phyloP scores from a whole-genome alignment of 1,140 invertebrate species.

The Meloidogyne hapla region DNA sequence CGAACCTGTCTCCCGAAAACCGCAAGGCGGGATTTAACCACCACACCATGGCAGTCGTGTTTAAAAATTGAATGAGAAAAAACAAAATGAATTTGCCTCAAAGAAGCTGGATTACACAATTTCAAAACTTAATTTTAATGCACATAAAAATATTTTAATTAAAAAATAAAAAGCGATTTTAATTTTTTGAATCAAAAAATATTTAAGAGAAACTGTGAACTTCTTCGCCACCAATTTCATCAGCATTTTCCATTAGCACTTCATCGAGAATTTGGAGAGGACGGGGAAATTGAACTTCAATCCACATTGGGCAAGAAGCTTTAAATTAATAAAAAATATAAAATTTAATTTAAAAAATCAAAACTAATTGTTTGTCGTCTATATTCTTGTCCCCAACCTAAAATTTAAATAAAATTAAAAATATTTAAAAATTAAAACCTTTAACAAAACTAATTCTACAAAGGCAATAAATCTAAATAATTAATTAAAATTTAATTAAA shows the following conservation, averaged over 20 bases:
- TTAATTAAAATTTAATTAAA: neutral
- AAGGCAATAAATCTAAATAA: constrained; percentile 17
- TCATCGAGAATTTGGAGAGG: constrained; percentile 20
- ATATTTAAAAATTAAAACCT: neutral
- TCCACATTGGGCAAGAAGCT: constrained; percentile 29
- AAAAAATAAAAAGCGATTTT: too few relatives aligned
- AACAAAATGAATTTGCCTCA: too few relatives aligned
- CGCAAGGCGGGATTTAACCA: too few relatives aligned
- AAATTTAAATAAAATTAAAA: neutral
- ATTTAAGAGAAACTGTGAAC: constrained; percentile 22
- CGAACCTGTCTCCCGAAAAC: too few relatives aligned
- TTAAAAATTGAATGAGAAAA: too few relatives aligned
- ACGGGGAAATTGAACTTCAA: constrained; percentile 22
- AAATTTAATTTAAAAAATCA: neutral
- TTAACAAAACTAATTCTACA: constrained; percentile 26
- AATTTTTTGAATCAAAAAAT: neutral
- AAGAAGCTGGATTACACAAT: too few relatives aligned
- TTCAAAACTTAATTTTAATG: too few relatives aligned
- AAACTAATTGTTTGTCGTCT: constrained; percentile 24
- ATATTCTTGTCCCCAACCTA: constrained; percentile 24
- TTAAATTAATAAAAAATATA: neutral
- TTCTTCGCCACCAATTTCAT: constrained; percentile 22
- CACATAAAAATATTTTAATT: too few relatives aligned
- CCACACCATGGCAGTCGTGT: too few relatives aligned
- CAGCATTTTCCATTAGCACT: constrained; percentile 16